Percentiles rank a stretch among this genome's conserved stretches.
phyloP scores from a whole-genome alignment of 2,113 vertebrate genomes.

The Ariopsis seemanni region DNA sequence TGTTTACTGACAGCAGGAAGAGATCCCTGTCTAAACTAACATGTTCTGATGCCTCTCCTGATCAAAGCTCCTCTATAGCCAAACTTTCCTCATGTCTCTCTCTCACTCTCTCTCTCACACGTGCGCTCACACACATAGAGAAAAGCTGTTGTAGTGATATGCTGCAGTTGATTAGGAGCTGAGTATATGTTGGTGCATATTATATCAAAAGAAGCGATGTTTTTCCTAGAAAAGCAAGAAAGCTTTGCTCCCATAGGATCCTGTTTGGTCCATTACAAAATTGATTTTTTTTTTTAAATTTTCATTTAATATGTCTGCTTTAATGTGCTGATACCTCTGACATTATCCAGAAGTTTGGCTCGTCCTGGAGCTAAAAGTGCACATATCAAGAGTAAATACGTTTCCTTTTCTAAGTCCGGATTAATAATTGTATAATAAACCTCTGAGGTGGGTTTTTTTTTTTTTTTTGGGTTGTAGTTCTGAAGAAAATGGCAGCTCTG shows the following conservation, averaged over 20 bases:
- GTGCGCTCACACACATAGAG: not conserved
- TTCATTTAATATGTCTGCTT: conserved; percentile 9
- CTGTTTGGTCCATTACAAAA: conserved; percentile 38
- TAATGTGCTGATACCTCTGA: not conserved
- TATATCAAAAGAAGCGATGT: conserved; percentile 53
- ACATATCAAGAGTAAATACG: not conserved
- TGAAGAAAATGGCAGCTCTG: conserved; percentile 11
- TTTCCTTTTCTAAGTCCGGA: not conserved
- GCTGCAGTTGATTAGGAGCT: conserved; percentile 35
- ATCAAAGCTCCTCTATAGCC: conserved; percentile 54
- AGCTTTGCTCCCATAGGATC: conserved; percentile 17
- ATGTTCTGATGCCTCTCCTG: conserved; percentile 51
- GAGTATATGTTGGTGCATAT: conserved; percentile 44
- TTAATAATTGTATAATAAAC: conserved; percentile 24
- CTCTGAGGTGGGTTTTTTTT: not conserved
- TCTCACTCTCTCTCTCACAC: conserved; percentile 3
- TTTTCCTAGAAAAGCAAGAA: conserved; percentile 23
- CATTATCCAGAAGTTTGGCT: not conserved
- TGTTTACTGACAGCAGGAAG: conserved; percentile 52
- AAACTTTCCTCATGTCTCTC: conserved; percentile 40
- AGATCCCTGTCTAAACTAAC: conserved; percentile 55
- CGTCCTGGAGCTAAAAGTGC: not conserved
- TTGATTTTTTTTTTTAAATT: conserved; percentile 20
- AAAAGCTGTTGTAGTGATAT: conserved; percentile 33
- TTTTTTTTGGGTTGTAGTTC: not conserved